A percentile compares a stretch with the other conserved stretches of the same genome.
Evolutionary conservation across 2,888 invertebrate genomes (phyloP).

Genomic region (Andrena chrysosceles): DNA sequence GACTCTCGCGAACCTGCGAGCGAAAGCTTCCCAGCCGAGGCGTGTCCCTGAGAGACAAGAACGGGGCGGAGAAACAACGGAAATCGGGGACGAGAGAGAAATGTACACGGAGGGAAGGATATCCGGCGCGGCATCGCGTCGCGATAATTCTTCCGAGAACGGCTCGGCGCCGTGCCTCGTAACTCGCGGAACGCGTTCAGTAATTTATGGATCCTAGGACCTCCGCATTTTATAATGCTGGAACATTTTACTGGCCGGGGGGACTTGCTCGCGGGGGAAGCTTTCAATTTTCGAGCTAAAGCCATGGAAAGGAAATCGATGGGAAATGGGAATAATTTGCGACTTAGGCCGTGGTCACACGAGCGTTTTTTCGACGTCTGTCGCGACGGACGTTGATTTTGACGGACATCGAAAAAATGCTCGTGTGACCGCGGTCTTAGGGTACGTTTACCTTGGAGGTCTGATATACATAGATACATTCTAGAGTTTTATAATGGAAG

Average conservation of each 20-base stretch:
- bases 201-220: conserved; percentile 35
- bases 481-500: too few species aligned
- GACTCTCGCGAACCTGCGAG: not conserved
- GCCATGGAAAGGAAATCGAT: not conserved
- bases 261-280: not conserved
- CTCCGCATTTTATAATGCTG: conserved; percentile 37
- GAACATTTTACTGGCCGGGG: not conserved
- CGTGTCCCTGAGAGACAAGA: not conserved
- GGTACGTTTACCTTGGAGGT: too few species aligned
- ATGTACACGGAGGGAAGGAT: conserved; percentile 18
- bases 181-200: not conserved
- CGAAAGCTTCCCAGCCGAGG: not conserved
- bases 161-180: not conserved
- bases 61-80: conserved; percentile 20
- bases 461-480: too few species aligned
- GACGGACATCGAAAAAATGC: too few species aligned
- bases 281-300: conserved; percentile 6
- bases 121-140: conserved; percentile 41
- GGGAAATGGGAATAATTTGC: too few species aligned
- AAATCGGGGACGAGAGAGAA: conserved; percentile 10
- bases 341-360: too few species aligned
- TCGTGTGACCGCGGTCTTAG: too few species aligned
- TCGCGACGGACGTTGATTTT: too few species aligned
- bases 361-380: too few species aligned
- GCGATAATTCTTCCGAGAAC: conserved; percentile 47